Evolutionary conservation across 2,888 invertebrate species (phyloP), one percentile per base, ranked within the genome.

Genomic region (Metalampra italica): DNA sequence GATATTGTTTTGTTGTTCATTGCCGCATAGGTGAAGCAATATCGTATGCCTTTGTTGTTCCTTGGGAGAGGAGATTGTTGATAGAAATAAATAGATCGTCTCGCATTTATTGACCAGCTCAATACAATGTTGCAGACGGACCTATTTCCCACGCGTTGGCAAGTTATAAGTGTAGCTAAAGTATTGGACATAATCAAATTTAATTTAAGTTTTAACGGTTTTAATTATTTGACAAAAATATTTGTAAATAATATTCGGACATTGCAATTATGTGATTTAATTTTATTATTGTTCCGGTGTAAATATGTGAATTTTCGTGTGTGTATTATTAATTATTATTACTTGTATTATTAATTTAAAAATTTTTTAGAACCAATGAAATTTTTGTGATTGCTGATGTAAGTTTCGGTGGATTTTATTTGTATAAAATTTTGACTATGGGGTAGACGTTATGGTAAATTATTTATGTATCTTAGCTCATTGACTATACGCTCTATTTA

Each of bases 301-400:
- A 87, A 82, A 88, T 89, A 87, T 82, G 78, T 85, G 81, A 78
- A 79, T 84, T 79, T 77, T 70, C 69, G 70, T 73, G 79, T 78
- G 75, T 82, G 72, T 68, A 71, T 62, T 62, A 58, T 60, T 68
- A 67, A 58, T 60, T 68, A 67, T 73, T 70, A 73, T 72, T 68
- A 71, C 22, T 75, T 68, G n/a, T 15, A 41, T 51, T 15, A 41
- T 51, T 53, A 50, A 75, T 74, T 74, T 72, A 69, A 74, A 75
- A 62, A 64, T 75, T 22, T n/a, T 75, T 74, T 71, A 71, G 66
- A 68, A 71, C 71, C 76, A 78, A 80, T 82, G 72, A 76, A 68
- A 73, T 78, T 72, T 64, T 71, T 81, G 76, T 80, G 76, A 79
- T 80, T 72, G 69, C 62, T 74, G 60, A 68, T 71, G n/a, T n/a